Evolutionary conservation across 2,888 invertebrate genomes (phyloP).

Genomic region (Sinohyriopsis cumingii): DNA sequence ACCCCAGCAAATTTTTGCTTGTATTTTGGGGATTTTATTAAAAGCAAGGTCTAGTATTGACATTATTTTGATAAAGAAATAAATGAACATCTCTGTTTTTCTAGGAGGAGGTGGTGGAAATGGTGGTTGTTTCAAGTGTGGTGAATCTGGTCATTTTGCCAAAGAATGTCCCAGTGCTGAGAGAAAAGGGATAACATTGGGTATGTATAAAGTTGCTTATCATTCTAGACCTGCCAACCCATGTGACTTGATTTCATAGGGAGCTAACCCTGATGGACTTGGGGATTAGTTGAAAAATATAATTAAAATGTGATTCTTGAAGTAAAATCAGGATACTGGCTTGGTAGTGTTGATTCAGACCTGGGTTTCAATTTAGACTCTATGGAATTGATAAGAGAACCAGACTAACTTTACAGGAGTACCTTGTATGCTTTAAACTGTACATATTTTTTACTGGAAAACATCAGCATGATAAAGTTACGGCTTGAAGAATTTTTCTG

Average conservation of each 20-base stretch:
- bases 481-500: too few species aligned
- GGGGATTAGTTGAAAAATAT: too few species aligned
- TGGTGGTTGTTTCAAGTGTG: slow-evolving; percentile 60
- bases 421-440: too few species aligned
- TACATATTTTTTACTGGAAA: too few species aligned
- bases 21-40: background rate
- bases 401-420: too few species aligned
- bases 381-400: too few species aligned
- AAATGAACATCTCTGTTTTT: background rate
- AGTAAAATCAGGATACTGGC: too few species aligned
- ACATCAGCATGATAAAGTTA: too few species aligned
- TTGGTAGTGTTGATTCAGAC: background rate
- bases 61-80: background rate
- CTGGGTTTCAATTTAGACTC: background rate
- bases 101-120: slow-evolving; percentile 21
- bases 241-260: too few species aligned
- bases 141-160: slow-evolving; percentile 58
- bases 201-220: slow-evolving; percentile 13
- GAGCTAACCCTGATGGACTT: too few species aligned
- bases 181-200: slow-evolving; percentile 14
- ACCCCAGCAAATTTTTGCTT: background rate
- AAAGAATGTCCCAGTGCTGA: slow-evolving; percentile 27
- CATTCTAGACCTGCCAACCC: background rate
- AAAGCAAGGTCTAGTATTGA: background rate
- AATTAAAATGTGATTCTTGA: too few species aligned